A percentile compares a stretch with the other conserved stretches of the same genome.
Evolutionary conservation across 2,113 vertebrate species (phyloP).

Genomic region (Casuarius casuarius): DNA sequence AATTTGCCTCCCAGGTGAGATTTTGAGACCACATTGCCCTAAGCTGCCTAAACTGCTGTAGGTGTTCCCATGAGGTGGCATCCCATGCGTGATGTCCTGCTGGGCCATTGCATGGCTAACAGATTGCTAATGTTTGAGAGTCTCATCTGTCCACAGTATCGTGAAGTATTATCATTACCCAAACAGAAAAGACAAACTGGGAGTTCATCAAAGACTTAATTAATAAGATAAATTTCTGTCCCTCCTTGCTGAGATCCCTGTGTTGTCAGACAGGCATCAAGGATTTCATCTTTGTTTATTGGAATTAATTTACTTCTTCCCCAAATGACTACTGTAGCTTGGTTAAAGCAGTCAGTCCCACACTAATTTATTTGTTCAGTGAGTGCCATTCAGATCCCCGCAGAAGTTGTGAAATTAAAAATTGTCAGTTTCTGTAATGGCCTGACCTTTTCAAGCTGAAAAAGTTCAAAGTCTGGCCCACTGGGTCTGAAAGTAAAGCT

Average conservation of each 20-base stretch:
- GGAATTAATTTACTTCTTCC: constrained; percentile 65
- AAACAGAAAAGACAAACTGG: constrained; percentile 23
- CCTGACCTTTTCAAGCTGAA: constrained; percentile 69
- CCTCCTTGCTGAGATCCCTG: background rate
- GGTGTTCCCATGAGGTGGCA: background rate
- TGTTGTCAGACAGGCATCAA: constrained; percentile 27
- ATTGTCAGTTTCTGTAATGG: constrained; percentile 60
- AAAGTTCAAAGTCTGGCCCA: constrained; percentile 55
- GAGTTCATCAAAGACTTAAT: constrained; percentile 56
- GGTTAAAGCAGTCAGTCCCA: constrained; percentile 36
- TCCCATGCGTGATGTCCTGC: background rate
- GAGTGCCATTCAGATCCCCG: constrained; percentile 47
- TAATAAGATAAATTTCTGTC: constrained; percentile 53
- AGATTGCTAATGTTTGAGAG: background rate
- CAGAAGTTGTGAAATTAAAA: constrained; percentile 76
- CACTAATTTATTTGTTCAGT: constrained; percentile 72
- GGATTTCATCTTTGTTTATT: constrained; percentile 49
- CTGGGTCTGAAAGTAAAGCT: constrained; percentile 31
- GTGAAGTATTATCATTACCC: background rate
- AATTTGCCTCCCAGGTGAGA: background rate
- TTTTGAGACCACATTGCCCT: background rate
- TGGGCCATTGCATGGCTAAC: fast-evolving
- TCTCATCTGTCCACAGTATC: background rate
- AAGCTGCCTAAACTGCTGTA: background rate
- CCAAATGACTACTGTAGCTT: constrained; percentile 22